Base-by-base conservation (phyloP, 2,113 vertebrate species). In the Oostethus manadensis region DNA sequence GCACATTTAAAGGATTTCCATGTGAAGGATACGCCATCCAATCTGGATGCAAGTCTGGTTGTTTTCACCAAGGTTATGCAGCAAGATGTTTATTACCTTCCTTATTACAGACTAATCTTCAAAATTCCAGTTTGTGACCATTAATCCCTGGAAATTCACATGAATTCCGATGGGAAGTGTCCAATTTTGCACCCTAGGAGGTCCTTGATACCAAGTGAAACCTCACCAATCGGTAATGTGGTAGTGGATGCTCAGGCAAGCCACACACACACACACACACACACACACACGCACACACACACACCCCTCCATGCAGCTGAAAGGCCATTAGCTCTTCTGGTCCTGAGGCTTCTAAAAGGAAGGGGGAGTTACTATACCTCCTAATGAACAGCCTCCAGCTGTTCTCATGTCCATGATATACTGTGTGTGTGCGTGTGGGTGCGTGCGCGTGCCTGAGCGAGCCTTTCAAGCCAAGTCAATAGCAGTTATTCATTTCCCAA, bases 331-430 rank as follows among this genome's bases (percentile, higher is more conserved):
- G 72, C 43, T 63, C 48, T 33, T 60, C 64, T 58, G 50, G 60
- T 29, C 54, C 58, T 1, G 21, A 61, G 51, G 58, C 55, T 20
- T 70, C 33, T 1, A 40, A 40, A 40, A 10, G 38, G 55, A 67
- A 68, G 58, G 15, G 68, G 53, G 20, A 45, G 64, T 84, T 74
- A 64, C 15, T 68, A 7, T 33, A 33, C 29, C 29, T 74, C 60
- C 59, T 67, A 68, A 77, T 75, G 51, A 71, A 66, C 50, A 68
- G 63, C 67, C 47, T 48, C 7, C n/a, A 45, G 67, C 59, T 82
- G 75, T 77, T 62, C 71, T 82, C 66, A 68, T 51, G n/a, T n/a
- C 17, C 64, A 44, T 54, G 29, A 51, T 51, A 63, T 5, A 48
- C n/a, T 63, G 16, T 18, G 0, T 14, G 11, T 70, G 35, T 51